phyloP scores from a whole-genome alignment of 2,797 vertebrate genomes.

The Pempheris klunzingeri region DNA sequence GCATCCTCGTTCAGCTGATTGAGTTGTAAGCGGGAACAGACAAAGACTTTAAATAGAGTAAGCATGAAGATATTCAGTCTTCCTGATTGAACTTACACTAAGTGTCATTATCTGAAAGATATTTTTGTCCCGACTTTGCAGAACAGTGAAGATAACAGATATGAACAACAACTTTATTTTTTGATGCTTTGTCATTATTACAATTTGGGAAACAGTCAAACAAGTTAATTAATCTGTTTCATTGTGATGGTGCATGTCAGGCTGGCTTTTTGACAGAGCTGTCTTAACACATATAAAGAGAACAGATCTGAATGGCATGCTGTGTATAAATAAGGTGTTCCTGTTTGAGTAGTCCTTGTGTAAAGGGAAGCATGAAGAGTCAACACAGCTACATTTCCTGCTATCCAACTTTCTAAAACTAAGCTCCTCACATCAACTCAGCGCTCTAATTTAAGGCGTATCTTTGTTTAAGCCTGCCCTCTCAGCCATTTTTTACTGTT shows the following conservation, averaged over 20 bases:
- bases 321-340: constrained; percentile 29
- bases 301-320: not conserved
- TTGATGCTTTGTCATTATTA: constrained; percentile 1
- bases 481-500: constrained; percentile 24
- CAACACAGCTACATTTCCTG: constrained; percentile 44
- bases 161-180: not conserved
- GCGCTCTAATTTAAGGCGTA: constrained; percentile 27
- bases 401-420: not conserved
- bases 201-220: not conserved
- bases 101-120: not conserved
- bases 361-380: constrained; percentile 30
- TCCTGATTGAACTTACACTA: too few relatives aligned
- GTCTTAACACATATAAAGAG: not conserved
- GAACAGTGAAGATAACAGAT: not conserved
- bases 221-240: not conserved
- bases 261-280: not conserved
- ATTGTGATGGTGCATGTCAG: not conserved
- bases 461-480: constrained; percentile 34
- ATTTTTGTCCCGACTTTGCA: not conserved
- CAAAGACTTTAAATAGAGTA: too few relatives aligned
- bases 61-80: too few relatives aligned
- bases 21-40: too few relatives aligned
- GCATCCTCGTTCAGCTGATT: too few relatives aligned
- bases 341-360: constrained; percentile 29
- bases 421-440: constrained; percentile 7